Evolutionary conservation across 2,113 vertebrate genomes (phyloP).

Genomic region (Pelvicachromis taeniatus): DNA sequence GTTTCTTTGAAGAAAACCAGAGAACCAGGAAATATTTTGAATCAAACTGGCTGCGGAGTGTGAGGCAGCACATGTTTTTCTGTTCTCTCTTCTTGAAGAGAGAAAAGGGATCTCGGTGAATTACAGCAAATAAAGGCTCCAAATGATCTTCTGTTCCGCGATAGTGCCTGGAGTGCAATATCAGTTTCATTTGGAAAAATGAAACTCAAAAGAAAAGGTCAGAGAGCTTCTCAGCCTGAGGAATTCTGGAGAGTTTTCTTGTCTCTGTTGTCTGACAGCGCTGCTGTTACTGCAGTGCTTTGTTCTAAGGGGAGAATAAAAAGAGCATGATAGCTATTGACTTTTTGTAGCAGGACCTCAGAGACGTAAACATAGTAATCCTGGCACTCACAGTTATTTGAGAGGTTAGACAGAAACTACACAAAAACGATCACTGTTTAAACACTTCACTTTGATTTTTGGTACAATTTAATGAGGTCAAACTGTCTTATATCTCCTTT

Average conservation of each 20-base stretch:
- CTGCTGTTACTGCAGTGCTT: conserved; percentile 37
- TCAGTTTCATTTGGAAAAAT: conserved; percentile 52
- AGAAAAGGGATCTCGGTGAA: conserved; percentile 37
- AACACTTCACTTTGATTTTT: conserved; percentile 30
- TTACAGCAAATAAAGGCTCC: conserved; percentile 55
- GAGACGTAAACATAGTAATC: conserved; percentile 51
- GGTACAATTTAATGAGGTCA: conserved; percentile 27
- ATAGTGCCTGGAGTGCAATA: conserved; percentile 53
- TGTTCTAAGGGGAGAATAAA: conserved; percentile 56
- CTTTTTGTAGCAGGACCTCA: conserved; percentile 59
- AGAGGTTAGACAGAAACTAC: conserved; percentile 14
- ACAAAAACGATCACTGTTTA: conserved; percentile 21
- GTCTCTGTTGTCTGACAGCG: conserved; percentile 13
- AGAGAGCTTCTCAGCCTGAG: conserved; percentile 36
- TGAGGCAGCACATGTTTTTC: conserved; percentile 1
- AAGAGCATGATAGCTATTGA: conserved; percentile 65
- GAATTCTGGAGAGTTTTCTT: conserved; percentile 37
- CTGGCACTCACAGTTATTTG: conserved; percentile 18
- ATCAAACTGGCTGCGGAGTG: conserved; percentile 21
- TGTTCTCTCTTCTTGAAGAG: conserved; percentile 1
- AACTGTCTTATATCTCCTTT: background rate
- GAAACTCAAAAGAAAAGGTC: conserved; percentile 65
- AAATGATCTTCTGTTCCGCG: conserved; percentile 33
- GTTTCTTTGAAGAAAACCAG: conserved; percentile 45
- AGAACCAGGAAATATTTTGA: conserved; percentile 29